Base-by-base conservation (phyloP, 2,113 vertebrate genomes). In the Synodontis membranacea region DNA sequence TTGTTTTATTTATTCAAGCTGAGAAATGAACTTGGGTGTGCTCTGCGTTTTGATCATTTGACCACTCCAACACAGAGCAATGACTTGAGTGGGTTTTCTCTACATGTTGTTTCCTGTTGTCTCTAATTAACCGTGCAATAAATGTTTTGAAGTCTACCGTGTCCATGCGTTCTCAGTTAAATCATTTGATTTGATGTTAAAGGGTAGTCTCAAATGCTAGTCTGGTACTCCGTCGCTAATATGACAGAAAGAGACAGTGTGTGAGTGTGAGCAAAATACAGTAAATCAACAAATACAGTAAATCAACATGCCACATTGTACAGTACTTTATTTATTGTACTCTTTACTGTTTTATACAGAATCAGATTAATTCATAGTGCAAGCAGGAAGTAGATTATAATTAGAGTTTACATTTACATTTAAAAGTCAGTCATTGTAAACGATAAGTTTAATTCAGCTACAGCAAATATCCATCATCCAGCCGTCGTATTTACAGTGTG, bases 101-200 rank as follows among this genome's bases (percentile, higher is more conserved):
- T 44, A 44, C 25, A 87, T 86, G 89, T 80, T 81, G 64, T 89
- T 74, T 89, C 0, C 72, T 88, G 50, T 88, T 91, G n/a, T 46
- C 80, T 90, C 62, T 58, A 91, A 90, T 90, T 86, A 74, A 58
- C 90, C 15, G 92, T 94, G 86, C 91, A 94, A 94, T 94, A 93
- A 94, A 94, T 52, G 46, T 85, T 64, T 42, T 60, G 10, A 84
- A 86, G 28, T 46, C 46, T 37, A 54, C 31, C 17, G 34, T 83
- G 70, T 34, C 54, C 28, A 2, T 78, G 56, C 23, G 10, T 12
- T 11, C 52, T 56, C 9, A 54, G 3, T 79, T 34, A 34, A 52
- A 37, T 79, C 3, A 52, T 54, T 52, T 4, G 25, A 46, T 75
- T 78, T 78, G 19, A 52, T 54, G 11, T 31, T 31, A 50, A 28